Percentiles rank a stretch among this genome's conserved stretches.
These are phyloP conservation scores for Caenorhabditis plicata DNA, from an alignment of 2,888 invertebrate species.

Conservation along the genomic window DNA sequence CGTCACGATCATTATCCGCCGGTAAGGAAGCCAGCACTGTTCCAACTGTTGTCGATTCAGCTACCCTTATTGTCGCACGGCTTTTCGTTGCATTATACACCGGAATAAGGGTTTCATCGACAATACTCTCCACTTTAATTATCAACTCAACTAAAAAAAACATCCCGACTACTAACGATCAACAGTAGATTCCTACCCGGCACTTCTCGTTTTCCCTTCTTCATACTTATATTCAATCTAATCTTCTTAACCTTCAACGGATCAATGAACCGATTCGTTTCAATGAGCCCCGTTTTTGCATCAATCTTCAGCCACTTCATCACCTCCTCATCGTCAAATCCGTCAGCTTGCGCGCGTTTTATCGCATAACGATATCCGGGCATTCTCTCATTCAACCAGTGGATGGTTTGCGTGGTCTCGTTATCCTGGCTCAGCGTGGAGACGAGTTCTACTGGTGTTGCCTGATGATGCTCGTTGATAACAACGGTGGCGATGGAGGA, in stretches of 20 bases:
- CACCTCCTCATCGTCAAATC: constrained; percentile 31
- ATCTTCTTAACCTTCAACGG: constrained; percentile 35
- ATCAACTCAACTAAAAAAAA: constrained; percentile 38
- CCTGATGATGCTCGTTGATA: constrained; percentile 38
- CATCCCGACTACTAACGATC: no score
- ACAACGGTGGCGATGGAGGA: constrained; percentile 15
- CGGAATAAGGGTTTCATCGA: constrained; percentile 32
- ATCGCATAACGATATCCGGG: constrained; percentile 41
- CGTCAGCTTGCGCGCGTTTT: constrained; percentile 29
- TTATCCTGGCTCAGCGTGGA: no score
- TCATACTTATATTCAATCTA: constrained; percentile 38
- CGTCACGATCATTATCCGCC: no score
- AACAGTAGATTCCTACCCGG: no score
- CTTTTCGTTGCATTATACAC: constrained; percentile 25
- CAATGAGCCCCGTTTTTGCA: constrained; percentile 32
- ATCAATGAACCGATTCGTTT: constrained; percentile 23
- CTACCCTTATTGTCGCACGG: constrained; percentile 10
- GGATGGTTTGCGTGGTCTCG: constrained; percentile 41
- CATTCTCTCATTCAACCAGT: constrained; percentile 46
- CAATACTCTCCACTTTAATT: constrained; percentile 39
- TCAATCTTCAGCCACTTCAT: constrained; percentile 35
- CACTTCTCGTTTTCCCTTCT: constrained; percentile 42
- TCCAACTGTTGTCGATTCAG: constrained; percentile 30
- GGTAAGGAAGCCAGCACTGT: constrained; percentile 17
- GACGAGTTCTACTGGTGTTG: constrained; percentile 34